Base-by-base conservation (phyloP, 2,797 vertebrate species). In the Scleropages formosus region DNA sequence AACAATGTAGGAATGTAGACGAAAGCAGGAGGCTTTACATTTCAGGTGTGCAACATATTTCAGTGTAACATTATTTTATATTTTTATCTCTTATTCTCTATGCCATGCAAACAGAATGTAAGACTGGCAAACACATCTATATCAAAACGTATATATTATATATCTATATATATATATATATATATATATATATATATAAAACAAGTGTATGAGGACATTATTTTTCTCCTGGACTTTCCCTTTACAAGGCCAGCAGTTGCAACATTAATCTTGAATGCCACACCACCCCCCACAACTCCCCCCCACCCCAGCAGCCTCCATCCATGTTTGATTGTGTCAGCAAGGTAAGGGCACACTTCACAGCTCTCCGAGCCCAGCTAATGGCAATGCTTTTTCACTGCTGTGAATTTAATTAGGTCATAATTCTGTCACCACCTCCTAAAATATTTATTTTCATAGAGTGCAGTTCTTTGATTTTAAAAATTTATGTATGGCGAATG, bases 401-500 rank as follows among this genome's bases (percentile, higher is more conserved):
- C 78, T 76, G 66, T 69, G 80, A 80, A 76, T 83, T 84, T 88
- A 85, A 87, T 88, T 84, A 89, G 79, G 78, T 82, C 15, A 0
- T 83, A 85, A 83, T 79, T 82, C 81, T 86, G 83, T 81, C 79
- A 83, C 72, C 72, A 73, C 31, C 49, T 47, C 80, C 83, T 84
- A 73, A 87, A 86, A 86, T 86, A 88, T 82, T 88, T 85, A 82
- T 85, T 87, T 83, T 85, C 77, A 71, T 81, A 63, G 79, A 86
- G 82, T 74, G 74, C 39, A 82, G 73, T 71, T 80, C 24, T 81
- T 70, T 77, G 81, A 84, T 83, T 85, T 84, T 84, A 81, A 82
- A 77, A 78, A 73, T 71, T 74, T 63, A 74, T 74, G 66, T 73
- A 73, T 61, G 64, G 64, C 51, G 26, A 59, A 60, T 46, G 26